Base-by-base conservation (phyloP, 2,888 invertebrate genomes). In the Drosophila buzzatii region DNA sequence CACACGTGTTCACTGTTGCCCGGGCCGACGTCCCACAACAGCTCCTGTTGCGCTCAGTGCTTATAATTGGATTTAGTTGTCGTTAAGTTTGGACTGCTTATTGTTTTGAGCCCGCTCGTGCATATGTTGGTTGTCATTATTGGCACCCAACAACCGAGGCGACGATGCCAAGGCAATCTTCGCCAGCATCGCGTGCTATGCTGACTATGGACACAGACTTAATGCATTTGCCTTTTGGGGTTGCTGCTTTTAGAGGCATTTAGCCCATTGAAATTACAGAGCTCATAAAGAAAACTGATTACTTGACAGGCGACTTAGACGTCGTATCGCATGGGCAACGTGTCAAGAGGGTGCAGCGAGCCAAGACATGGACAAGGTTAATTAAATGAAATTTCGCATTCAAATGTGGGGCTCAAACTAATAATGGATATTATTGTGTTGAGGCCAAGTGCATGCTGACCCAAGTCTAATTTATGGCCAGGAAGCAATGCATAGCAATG, bases 1-100 rank as follows among this genome's bases (percentile, higher is more conserved):
- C 87, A 76, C 85, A 85, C 85, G 85, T 85, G 85, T 79, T 75
- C 77, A 47, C 44, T 58, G 55, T 51, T 18, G 12, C 18, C 49
- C 31, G 12, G 33, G 49, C n/a, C 49, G 18, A 31, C 49, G 49
- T n/a, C 49, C 31, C 49, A 59, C 55, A 65, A 57, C 65, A 62
- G 63, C 71, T 85, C 75, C 76, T 78, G 83, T 81, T 79, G 84
- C 86, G 78, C 73, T 71, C 75, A 56, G 71, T 71, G 82, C 71
- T 72, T 78, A 76, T 85, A 87, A 86, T 87, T 87, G 87, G 85
- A 86, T 86, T 85, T 86, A 87, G 88, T 85, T 85, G 85, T 87
- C 85, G 79, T 81, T 81, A 79, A 85, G 76, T 69, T 85, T 72
- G 76, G 82, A 77, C 85, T 80, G 78, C 82, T 85, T 81, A 81